Evolutionary conservation across 2,797 vertebrate genomes (phyloP).

Genomic region (Phrynocephalus guinanensis): DNA sequence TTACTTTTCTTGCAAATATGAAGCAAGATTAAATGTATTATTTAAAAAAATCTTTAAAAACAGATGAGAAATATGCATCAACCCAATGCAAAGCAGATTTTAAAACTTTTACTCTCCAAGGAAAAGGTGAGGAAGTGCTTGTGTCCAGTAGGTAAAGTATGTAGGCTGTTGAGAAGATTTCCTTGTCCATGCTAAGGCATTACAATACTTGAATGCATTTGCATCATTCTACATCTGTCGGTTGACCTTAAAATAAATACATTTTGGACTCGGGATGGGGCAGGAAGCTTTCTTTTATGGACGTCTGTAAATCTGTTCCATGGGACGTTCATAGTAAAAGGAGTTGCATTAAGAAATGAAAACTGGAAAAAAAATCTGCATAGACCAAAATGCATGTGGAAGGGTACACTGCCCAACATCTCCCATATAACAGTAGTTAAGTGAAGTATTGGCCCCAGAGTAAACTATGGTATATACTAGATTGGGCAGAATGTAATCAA

Average conservation of each 20-base stretch:
- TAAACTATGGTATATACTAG: too few relatives aligned
- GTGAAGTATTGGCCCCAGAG: not conserved
- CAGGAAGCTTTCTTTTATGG: too few relatives aligned
- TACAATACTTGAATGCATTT: too few relatives aligned
- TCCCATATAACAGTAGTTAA: too few relatives aligned
- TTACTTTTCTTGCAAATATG: not conserved
- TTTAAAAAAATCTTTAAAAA: not conserved
- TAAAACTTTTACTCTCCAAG: not conserved
- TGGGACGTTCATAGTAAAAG: not conserved
- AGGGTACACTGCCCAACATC: not conserved
- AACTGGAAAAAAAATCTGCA: not conserved
- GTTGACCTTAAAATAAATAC: too few relatives aligned
- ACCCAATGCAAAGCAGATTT: not conserved
- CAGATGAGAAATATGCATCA: not conserved
- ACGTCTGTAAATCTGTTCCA: not conserved
- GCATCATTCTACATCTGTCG: too few relatives aligned
- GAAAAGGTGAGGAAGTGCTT: not conserved
- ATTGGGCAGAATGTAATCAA: too few relatives aligned
- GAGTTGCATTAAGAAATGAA: not conserved
- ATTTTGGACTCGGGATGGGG: too few relatives aligned
- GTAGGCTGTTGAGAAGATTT: not conserved
- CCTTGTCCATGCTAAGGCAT: not conserved
- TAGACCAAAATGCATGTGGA: too few relatives aligned
- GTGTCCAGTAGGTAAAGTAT: not conserved
- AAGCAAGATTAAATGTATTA: not conserved